Conservation (phyloP, 2,888 invertebrate species). For the Dyspetes luteomarginatus region DNA sequence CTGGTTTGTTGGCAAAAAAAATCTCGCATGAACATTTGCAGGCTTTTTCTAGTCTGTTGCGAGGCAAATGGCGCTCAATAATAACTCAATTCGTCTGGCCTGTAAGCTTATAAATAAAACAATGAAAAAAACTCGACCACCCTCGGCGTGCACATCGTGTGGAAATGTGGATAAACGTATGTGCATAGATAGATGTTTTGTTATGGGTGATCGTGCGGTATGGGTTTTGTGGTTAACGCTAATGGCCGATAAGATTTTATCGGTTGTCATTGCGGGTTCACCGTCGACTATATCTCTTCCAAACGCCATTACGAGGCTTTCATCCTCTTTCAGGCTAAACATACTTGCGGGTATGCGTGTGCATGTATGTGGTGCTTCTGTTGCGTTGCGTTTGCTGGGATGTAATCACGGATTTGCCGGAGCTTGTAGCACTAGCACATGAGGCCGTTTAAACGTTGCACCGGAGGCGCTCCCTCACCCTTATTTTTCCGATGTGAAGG, state of each 20-base stretch:
- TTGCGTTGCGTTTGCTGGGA: conserved; percentile 36
- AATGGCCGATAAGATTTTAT: conserved; percentile 71
- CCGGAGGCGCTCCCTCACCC: conserved; percentile 33
- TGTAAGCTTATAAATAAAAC: conserved; percentile 9
- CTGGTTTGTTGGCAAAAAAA: background rate
- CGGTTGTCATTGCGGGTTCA: conserved; percentile 67
- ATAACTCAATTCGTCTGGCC: conserved; percentile 13
- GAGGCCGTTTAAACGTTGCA: conserved; percentile 42
- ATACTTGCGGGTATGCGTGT: too few species aligned
- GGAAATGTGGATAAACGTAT: conserved; percentile 9
- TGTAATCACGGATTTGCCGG: conserved; percentile 56
- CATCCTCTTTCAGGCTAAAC: conserved; percentile 57
- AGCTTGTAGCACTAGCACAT: conserved; percentile 22
- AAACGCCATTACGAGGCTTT: conserved; percentile 61
- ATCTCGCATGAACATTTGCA: background rate
- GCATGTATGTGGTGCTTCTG: conserved; percentile 49
- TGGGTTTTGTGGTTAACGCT: conserved; percentile 54
- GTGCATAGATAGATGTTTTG: background rate
- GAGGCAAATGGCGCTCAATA: background rate
- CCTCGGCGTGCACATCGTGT: background rate
- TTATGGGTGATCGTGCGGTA: conserved; percentile 28
- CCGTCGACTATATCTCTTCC: conserved; percentile 64
- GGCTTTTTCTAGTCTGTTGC: conserved; percentile 2
- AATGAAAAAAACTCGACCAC: conserved; percentile 26
- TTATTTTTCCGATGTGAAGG: background rate